These are phyloP conservation scores for Boloria selene DNA, from an alignment of 2,888 invertebrate genomes.

Conservation along the genomic window DNA sequence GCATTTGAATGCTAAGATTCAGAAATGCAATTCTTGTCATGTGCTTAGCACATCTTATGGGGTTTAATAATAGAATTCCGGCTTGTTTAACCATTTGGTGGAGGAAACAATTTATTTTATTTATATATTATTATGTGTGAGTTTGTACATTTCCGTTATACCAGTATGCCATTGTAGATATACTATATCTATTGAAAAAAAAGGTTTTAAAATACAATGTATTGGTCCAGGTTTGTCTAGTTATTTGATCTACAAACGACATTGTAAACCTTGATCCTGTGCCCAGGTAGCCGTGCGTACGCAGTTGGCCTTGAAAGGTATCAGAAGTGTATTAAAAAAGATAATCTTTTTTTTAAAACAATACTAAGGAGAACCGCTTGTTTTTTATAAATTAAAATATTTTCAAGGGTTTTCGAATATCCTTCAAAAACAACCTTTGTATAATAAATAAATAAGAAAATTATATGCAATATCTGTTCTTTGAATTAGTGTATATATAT, in stretches of 20 bases:
- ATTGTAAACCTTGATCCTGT: slow-evolving; percentile 21
- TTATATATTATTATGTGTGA: background rate
- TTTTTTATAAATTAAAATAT: too few species aligned
- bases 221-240: slow-evolving; percentile 4
- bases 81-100: slow-evolving; percentile 11
- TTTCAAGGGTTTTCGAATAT: too few species aligned
- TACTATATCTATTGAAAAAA: too few species aligned
- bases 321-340: slow-evolving; percentile 7
- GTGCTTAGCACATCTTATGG: slow-evolving; percentile 34
- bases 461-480: too few species aligned
- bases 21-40: slow-evolving; percentile 36
- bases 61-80: slow-evolving; percentile 28
- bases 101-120: background rate
- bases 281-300: slow-evolving; percentile 21
- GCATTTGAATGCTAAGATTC: slow-evolving; percentile 37
- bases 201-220: slow-evolving; percentile 8
- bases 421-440: too few species aligned
- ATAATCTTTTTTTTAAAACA: slow-evolving; percentile 1
- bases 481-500: too few species aligned
- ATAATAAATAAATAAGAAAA: too few species aligned
- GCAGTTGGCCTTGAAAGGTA: slow-evolving; percentile 18
- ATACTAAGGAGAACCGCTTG: background rate
- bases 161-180: too few species aligned
- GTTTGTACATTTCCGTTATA: background rate
- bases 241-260: slow-evolving; percentile 13